phyloP scores from a whole-genome alignment of 2,888 invertebrate species.

The Eucera pruinosa region DNA sequence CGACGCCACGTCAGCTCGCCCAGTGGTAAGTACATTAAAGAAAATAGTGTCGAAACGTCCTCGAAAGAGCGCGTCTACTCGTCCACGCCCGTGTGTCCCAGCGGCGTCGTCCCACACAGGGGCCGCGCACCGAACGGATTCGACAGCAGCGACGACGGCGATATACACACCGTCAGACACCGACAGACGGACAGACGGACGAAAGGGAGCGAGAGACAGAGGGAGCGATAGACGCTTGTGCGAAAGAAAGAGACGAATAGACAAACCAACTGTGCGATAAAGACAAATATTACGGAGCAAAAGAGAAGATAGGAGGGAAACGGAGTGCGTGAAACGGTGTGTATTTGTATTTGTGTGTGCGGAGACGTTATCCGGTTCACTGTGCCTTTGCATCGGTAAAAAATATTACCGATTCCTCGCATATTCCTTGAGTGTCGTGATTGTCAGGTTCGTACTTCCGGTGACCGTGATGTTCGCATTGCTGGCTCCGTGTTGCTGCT shows the following conservation, averaged over 20 bases:
- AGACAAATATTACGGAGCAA: constrained; percentile 46
- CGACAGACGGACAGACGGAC: constrained; percentile 56
- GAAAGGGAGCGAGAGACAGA: constrained; percentile 51
- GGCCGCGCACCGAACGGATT: constrained; percentile 68
- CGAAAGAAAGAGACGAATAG: constrained; percentile 47
- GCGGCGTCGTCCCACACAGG: constrained; percentile 71
- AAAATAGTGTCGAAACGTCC: constrained; percentile 62
- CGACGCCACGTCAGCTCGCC: constrained; percentile 85
- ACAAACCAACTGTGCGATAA: constrained; percentile 50
- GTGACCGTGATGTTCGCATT: constrained; percentile 69
- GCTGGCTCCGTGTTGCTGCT: constrained; percentile 53
- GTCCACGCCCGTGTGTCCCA: constrained; percentile 73
- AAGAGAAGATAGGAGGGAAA: constrained; percentile 36
- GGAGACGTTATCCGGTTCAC: constrained; percentile 28
- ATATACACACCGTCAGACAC: constrained; percentile 60
- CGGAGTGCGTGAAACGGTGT: constrained; percentile 33
- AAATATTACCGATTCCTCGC: constrained; percentile 31
- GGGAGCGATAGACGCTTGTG: constrained; percentile 45
- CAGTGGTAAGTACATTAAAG: constrained; percentile 89
- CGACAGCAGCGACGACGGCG: constrained; percentile 70
- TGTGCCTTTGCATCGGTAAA: constrained; percentile 31
- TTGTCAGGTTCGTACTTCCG: constrained; percentile 80
- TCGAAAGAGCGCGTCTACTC: constrained; percentile 69
- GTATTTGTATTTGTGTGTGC: not conserved
- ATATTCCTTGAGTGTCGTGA: constrained; percentile 62